A percentile compares a stretch with the other conserved stretches of the same genome.
These are phyloP conservation scores for Elaeidobius kamerunicus DNA, from an alignment of 2,888 invertebrate species.

Conservation along the genomic window DNA sequence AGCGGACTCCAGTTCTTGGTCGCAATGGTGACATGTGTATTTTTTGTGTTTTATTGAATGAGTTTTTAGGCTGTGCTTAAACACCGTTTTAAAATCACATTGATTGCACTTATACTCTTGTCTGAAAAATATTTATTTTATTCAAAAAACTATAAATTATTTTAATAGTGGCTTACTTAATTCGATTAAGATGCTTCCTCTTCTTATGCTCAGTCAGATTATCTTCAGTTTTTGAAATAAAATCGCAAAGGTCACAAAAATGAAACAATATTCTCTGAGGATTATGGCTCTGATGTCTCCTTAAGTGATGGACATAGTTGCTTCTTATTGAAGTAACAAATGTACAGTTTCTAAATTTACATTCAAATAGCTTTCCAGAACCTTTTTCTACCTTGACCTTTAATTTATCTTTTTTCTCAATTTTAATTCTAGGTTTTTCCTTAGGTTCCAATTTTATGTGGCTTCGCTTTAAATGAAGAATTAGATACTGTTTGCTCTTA, in stretches of 20 bases:
- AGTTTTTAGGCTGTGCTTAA: slow-evolving; percentile 25
- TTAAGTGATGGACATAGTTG: slow-evolving; percentile 23
- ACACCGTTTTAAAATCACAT: slow-evolving; percentile 28
- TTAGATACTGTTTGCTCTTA: slow-evolving; percentile 27
- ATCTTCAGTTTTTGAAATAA: slow-evolving; percentile 25
- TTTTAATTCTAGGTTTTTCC: slow-evolving; percentile 6
- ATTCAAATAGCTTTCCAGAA: slow-evolving; percentile 10
- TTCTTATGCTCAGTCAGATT: slow-evolving; percentile 17
- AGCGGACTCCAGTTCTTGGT: slow-evolving; percentile 22
- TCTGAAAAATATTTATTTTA: slow-evolving; percentile 13
- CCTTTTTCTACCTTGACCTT: slow-evolving; percentile 1
- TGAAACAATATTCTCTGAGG: slow-evolving; percentile 22
- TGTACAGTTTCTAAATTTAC: slow-evolving; percentile 25
- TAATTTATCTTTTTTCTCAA: slow-evolving; percentile 5
- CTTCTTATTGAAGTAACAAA: slow-evolving; percentile 23
- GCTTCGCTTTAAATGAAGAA: slow-evolving; percentile 24
- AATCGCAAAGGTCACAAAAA: slow-evolving; percentile 28
- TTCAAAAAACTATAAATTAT: no score
- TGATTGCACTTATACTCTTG: slow-evolving; percentile 24
- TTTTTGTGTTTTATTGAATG: slow-evolving; percentile 28
- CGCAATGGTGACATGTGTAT: slow-evolving; percentile 24
- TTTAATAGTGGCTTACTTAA: no score
- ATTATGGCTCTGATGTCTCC: slow-evolving; percentile 22
- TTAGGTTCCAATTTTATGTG: slow-evolving; percentile 14
- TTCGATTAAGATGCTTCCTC: slow-evolving; percentile 18